phyloP scores from a whole-genome alignment of 2,113 vertebrate species.

The Prionailurus viverrinus region DNA sequence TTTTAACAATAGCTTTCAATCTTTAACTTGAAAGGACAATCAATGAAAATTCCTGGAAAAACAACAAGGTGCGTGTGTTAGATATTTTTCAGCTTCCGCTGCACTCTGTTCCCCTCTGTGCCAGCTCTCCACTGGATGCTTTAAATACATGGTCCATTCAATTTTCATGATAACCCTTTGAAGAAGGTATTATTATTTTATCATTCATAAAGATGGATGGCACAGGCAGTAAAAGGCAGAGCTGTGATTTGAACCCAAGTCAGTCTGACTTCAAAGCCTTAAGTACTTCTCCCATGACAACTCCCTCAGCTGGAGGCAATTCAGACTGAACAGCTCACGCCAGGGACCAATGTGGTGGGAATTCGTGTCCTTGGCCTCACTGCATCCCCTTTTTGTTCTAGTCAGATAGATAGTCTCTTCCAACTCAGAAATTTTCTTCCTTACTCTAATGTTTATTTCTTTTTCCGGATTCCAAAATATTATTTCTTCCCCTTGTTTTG shows the following conservation, averaged over 20 bases:
- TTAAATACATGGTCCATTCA: not conserved
- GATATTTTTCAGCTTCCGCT: not conserved
- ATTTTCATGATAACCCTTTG: not conserved
- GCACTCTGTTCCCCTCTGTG: not conserved
- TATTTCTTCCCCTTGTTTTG: not conserved
- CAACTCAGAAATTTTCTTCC: not conserved
- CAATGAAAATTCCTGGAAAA: conserved; percentile 27
- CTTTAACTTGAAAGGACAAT: not conserved
- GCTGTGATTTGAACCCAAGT: not conserved
- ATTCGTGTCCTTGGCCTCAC: not conserved
- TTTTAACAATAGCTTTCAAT: conserved; percentile 28
- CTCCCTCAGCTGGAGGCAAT: not conserved
- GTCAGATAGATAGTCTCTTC: not conserved
- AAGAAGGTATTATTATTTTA: not conserved
- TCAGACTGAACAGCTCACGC: not conserved
- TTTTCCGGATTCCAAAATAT: not conserved
- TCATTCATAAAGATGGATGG: not conserved
- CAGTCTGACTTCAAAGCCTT: not conserved
- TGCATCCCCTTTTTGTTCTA: not conserved
- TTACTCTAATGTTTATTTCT: conserved; percentile 39
- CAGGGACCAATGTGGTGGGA: not conserved
- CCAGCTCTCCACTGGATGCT: not conserved
- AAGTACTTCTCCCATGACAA: not conserved
- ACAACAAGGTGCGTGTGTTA: not conserved
- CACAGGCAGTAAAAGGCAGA: not conserved